A percentile compares a stretch with the other conserved stretches of the same genome.
Evolutionary conservation across 2,113 vertebrate species (phyloP).

Genomic region (Stomatorhinus ivindoensis): DNA sequence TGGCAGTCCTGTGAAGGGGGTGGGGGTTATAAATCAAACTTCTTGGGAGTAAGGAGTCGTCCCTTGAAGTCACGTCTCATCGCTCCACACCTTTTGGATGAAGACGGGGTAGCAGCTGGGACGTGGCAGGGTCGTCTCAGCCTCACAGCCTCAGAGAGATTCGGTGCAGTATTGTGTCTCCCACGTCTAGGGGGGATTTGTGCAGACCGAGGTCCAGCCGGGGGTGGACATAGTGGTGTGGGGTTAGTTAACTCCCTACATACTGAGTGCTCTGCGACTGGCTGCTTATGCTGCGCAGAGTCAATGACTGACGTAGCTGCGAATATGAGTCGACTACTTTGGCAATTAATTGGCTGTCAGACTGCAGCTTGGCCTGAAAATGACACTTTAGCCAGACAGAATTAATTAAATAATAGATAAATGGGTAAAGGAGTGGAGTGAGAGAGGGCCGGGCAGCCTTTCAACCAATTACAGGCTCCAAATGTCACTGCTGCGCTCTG

Average conservation of each 20-base stretch:
- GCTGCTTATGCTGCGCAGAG: background rate
- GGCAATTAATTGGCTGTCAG: conserved; percentile 29
- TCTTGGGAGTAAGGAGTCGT: background rate
- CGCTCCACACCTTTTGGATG: background rate
- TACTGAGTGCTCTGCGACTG: background rate
- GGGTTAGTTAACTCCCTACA: background rate
- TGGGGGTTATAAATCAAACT: background rate
- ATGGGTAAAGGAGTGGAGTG: conserved; percentile 19
- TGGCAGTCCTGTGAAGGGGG: background rate
- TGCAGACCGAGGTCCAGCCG: background rate
- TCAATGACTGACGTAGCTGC: conserved; percentile 13
- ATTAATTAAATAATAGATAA: conserved; percentile 21
- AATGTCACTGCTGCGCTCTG: conserved; percentile 22
- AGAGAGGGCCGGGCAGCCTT: conserved; percentile 28
- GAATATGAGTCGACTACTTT: conserved; percentile 17
- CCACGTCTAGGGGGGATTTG: background rate
- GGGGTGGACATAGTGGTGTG: background rate
- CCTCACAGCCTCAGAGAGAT: background rate
- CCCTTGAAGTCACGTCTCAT: background rate
- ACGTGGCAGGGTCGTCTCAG: background rate
- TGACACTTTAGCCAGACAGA: conserved; percentile 12
- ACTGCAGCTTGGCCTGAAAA: conserved; percentile 18
- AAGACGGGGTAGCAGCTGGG: background rate
- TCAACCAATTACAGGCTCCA: conserved; percentile 28
- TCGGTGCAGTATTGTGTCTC: background rate